Base-by-base conservation (phyloP, 1,140 invertebrate genomes). In the Pentalonia nigronervosa region DNA sequence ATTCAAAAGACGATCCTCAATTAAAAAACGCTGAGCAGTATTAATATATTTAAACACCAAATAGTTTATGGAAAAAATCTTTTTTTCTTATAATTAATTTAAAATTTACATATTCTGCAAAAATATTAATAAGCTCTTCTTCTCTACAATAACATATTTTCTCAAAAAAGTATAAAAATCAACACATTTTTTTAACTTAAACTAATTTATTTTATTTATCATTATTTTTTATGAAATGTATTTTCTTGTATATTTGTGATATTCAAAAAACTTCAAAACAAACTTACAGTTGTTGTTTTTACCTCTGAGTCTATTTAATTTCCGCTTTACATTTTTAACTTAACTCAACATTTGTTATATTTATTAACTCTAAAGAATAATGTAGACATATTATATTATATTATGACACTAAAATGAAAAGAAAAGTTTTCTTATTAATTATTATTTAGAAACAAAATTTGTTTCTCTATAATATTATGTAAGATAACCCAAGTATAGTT, bases 371-470 rank as follows among this genome's bases (percentile, higher is more conserved):
- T 84, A 41, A 45, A 84, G 11, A 84, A 45, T 30, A 84, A 84
- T 84, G 36, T 45, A 25, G 20, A 84, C 20, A 14, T 45, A 41
- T 45, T 45, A 41, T 45, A 41, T 84, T 76, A n/a, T 17, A 41
- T 45, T 84, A 41, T 11, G 23, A 41, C 45, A 1, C 21, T 83
- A 83, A 83, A 41, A 83, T 83, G 2, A 47, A 87, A 25, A 87
- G 36, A 87, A 87, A 87, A 87, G 84, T 87, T 87, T 48, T 48
- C 41, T 87, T 45, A 87, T 48, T 87, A 87, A 48, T 87, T 87
- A 87, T 30, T 45, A 87, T 87, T 47, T 14, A 14, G 45, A 30
- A 45, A 87, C 84, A n/a, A 41, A 83, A 83, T 14, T 48, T 3
- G 45, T 4, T 45, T 17, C 23, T 25, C 83, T 45, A 11, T 25